Conservation (phyloP, 2,113 vertebrate genomes). For the Podarcis cretensis region DNA sequence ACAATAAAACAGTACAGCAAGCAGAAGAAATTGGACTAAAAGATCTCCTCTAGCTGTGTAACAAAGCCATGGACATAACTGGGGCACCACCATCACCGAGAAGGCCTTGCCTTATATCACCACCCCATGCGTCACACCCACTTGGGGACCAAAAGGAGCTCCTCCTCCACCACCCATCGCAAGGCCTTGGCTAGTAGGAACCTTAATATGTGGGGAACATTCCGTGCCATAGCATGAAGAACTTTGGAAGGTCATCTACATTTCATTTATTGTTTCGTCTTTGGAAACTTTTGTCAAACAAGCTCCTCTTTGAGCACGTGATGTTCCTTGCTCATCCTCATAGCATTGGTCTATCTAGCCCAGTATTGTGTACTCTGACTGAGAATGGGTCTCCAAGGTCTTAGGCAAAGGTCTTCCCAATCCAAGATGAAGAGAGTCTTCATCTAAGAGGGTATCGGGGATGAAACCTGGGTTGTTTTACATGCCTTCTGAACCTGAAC, state of each 20-base stretch:
- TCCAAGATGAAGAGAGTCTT: too few species aligned
- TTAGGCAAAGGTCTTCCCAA: neutral
- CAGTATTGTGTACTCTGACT: neutral
- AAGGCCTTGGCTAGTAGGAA: neutral
- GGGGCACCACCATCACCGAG: too few species aligned
- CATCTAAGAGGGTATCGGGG: too few species aligned
- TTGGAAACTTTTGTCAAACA: neutral
- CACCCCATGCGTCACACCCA: too few species aligned
- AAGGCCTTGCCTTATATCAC: too few species aligned
- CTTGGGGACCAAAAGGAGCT: too few species aligned
- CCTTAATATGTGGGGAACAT: slow-evolving; percentile 5
- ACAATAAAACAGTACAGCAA: too few species aligned
- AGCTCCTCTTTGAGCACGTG: neutral
- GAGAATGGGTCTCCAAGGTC: neutral
- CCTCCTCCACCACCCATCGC: too few species aligned
- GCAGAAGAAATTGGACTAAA: too few species aligned
- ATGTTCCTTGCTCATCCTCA: neutral
- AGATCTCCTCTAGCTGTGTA: too few species aligned
- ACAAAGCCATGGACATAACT: too few species aligned
- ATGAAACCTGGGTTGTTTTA: neutral
- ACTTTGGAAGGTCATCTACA: neutral
- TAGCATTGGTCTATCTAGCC: neutral
- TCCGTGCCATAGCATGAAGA: slow-evolving; percentile 20
- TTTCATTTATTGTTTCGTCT: neutral
- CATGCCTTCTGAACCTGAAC: neutral